Conservation (phyloP, 2,888 invertebrate species). For the Mellilla xanthometata region DNA sequence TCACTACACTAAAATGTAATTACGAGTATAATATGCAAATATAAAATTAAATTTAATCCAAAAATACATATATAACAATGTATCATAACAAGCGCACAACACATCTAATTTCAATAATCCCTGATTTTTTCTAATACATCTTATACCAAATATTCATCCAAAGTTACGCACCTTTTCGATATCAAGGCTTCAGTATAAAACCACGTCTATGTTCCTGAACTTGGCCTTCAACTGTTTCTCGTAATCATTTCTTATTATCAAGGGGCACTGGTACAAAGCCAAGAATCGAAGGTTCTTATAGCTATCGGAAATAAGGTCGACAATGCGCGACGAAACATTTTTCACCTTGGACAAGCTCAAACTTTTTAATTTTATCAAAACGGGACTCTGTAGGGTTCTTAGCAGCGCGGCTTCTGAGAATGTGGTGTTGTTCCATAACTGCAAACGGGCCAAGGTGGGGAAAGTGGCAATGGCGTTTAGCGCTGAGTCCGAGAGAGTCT, state of each 20-base stretch:
- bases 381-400: slow-evolving; percentile 52
- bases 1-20: too few species aligned
- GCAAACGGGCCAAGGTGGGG: slow-evolving; percentile 54
- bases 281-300: slow-evolving; percentile 68
- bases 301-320: slow-evolving; percentile 67
- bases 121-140: too few species aligned
- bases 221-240: slow-evolving; percentile 68
- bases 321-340: slow-evolving; percentile 63
- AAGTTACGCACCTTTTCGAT: too few species aligned
- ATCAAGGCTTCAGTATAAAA: slow-evolving; percentile 52
- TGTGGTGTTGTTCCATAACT: slow-evolving; percentile 69
- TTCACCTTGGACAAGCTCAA: slow-evolving; percentile 68
- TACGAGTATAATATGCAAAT: too few species aligned
- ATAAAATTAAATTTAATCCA: too few species aligned
- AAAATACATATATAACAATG: too few species aligned
- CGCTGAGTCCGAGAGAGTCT: slow-evolving; percentile 64
- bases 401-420: slow-evolving; percentile 61
- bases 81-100: too few species aligned
- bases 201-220: slow-evolving; percentile 70
- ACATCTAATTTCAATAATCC: too few species aligned
- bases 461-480: slow-evolving; percentile 52
- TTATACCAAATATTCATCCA: too few species aligned
- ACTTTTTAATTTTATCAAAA: slow-evolving; percentile 53
- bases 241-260: slow-evolving; percentile 64
- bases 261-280: slow-evolving; percentile 71